Conservation (phyloP, 1,140 invertebrate genomes). For the Adoxophyes honmai region DNA sequence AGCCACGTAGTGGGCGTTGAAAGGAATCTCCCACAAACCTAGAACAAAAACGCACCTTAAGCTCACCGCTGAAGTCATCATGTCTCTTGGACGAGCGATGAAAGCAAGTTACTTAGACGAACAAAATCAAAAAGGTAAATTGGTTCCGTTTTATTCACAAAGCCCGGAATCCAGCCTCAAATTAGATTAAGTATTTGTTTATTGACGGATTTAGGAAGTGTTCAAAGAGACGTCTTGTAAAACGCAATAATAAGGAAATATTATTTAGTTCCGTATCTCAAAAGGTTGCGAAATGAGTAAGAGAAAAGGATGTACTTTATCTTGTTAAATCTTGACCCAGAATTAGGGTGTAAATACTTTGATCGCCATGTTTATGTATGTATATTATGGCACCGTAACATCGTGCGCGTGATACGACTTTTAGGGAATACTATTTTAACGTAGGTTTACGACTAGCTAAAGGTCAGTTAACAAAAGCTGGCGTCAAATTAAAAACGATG, state of each 20-base stretch:
- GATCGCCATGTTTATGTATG: too few species aligned
- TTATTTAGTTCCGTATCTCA: too few species aligned
- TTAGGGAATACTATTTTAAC: too few species aligned
- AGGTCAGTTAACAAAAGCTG: too few species aligned
- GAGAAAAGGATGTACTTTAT: too few species aligned
- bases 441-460: too few species aligned
- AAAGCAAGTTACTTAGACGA: neutral
- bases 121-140: slow-evolving; percentile 16
- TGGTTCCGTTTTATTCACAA: slow-evolving; percentile 11
- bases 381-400: too few species aligned
- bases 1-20: slow-evolving; percentile 94
- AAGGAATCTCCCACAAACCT: slow-evolving; percentile 96
- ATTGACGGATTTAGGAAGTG: neutral
- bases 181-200: slow-evolving; percentile 15
- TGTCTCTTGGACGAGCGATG: neutral
- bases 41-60: slow-evolving; percentile 26
- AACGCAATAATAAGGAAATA: neutral
- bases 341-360: too few species aligned
- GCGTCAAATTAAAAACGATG: too few species aligned
- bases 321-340: too few species aligned
- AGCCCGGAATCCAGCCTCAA: slow-evolving; percentile 2
- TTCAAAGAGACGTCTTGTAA: neutral
- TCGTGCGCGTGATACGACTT: too few species aligned
- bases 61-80: neutral
- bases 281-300: too few species aligned